Evolutionary conservation across 2,888 invertebrate species (phyloP).

Genomic region (Tenthredo mesomela): DNA sequence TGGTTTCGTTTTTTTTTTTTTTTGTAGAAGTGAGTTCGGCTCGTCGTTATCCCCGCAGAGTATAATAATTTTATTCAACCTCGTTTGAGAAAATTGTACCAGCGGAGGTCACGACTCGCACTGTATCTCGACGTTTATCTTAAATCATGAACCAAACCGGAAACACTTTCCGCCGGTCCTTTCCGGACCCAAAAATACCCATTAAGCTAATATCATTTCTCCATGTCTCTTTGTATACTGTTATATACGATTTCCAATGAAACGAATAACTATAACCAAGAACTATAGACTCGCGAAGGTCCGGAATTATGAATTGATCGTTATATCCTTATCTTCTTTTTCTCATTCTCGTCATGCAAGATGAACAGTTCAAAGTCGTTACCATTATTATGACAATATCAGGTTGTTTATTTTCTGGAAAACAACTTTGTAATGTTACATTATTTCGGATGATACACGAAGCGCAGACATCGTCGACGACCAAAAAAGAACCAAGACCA

Average conservation of each 20-base stretch:
- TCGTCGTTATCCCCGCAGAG: constrained; percentile 31
- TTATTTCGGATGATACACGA: neutral
- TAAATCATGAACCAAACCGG: constrained; percentile 49
- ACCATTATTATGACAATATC: constrained; percentile 19
- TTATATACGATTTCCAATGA: constrained; percentile 44
- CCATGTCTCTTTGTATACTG: constrained; percentile 31
- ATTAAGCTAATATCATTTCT: constrained; percentile 40
- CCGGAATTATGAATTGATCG: constrained; percentile 32
- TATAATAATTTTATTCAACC: constrained; percentile 47
- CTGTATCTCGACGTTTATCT: constrained; percentile 35
- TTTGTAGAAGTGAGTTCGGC: neutral
- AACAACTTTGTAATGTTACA: constrained; percentile 26
- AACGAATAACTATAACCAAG: constrained; percentile 14
- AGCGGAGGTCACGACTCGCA: constrained; percentile 18
- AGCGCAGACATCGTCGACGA: constrained; percentile 5
- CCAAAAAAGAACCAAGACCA: neutral
- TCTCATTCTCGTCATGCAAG: neutral
- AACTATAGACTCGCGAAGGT: neutral
- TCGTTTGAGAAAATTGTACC: constrained; percentile 44
- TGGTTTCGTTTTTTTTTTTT: neutral
- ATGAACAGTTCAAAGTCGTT: constrained; percentile 5
- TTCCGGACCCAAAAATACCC: constrained; percentile 50
- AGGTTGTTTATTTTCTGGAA: constrained; percentile 11
- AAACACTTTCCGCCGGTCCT: constrained; percentile 48
- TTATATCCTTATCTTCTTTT: neutral